Evolutionary conservation across 2,888 invertebrate species (phyloP), one percentile per base, ranked within the genome.

Genomic region (Drosophila borborema): DNA sequence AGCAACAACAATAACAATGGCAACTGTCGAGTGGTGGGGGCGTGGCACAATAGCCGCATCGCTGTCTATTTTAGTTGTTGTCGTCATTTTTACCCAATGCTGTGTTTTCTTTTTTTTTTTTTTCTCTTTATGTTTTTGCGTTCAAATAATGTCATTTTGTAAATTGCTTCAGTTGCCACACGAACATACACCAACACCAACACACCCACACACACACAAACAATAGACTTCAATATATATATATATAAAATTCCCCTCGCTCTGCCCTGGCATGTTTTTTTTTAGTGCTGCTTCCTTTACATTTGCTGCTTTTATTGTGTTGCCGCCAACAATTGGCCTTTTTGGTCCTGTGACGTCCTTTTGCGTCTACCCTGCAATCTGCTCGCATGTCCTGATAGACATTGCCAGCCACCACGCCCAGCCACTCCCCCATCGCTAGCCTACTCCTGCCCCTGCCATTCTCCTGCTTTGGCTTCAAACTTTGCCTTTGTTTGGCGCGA

Each of bases 131-230:
- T 86, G 83, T 71, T 75, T 80, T 77, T 89, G 87, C 77, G 82
- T 80, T 87, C 89, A 82, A 89, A 86, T 86, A 86, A 86, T 86
- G 89, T 84, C 86, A 89, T 86, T 86, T 86, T 66, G 87, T 86
- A 89, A 86, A 86, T 86, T 87, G 89, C 86, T 84, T 80, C 87
- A 89, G 73, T 86, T 74, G 68, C 53, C 62, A 36, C 45, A 28
- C 58, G 23, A 12, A 8, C 23, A 36, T 45, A 60, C 48, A 38
- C 53, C 54, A 60, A 40, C 34, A 18, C 34, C 58, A 23, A 8
- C 6, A n/a, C 45, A 55, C 45, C 10, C 14, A 34, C 64, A n/a
- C 45, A 59, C 48, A 14, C 14, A 34, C 64, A 56, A 20, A 31
- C n/a, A n/a, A 23, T 36, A 58, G 56, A 66, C 62, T 55, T 60